Evolutionary conservation across 2,797 vertebrate species (phyloP).

Genomic region (Lacerta bilineata): DNA sequence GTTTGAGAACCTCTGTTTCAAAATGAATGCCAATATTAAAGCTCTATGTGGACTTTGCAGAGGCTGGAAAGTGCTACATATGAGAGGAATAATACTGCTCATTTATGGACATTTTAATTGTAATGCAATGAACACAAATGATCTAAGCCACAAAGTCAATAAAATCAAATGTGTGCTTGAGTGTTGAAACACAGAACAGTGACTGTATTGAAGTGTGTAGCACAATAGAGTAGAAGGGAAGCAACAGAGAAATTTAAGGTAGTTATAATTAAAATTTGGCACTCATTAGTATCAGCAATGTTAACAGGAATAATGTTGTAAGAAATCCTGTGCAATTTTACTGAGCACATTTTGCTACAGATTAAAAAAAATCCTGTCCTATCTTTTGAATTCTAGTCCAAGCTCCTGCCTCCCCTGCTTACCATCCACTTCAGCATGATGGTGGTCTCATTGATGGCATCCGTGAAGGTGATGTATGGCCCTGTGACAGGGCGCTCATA

Average conservation of each 20-base stretch:
- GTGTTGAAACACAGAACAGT: background rate
- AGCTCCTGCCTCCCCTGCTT: constrained; percentile 56
- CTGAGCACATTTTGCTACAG: background rate
- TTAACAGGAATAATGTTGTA: background rate
- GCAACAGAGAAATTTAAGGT: background rate
- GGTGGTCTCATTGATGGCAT: constrained; percentile 96
- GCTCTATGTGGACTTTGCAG: background rate
- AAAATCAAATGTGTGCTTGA: background rate
- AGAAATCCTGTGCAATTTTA: background rate
- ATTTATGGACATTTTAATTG: background rate
- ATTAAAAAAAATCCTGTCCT: background rate
- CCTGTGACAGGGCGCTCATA: constrained; percentile 91
- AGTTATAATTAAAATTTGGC: background rate
- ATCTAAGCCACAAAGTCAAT: background rate
- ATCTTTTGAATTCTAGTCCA: background rate
- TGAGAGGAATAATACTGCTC: background rate
- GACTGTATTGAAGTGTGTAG: background rate
- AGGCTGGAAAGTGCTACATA: background rate
- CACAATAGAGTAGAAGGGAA: background rate
- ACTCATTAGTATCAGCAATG: background rate
- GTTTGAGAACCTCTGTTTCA: background rate
- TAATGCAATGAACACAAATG: background rate
- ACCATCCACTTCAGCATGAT: constrained; percentile 99
- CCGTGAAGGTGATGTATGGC: constrained; percentile 98
- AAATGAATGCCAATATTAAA: background rate